These are phyloP conservation scores for Phylloscopus trochiloides DNA, from an alignment of 2,113 vertebrate genomes.

Conservation along the genomic window DNA sequence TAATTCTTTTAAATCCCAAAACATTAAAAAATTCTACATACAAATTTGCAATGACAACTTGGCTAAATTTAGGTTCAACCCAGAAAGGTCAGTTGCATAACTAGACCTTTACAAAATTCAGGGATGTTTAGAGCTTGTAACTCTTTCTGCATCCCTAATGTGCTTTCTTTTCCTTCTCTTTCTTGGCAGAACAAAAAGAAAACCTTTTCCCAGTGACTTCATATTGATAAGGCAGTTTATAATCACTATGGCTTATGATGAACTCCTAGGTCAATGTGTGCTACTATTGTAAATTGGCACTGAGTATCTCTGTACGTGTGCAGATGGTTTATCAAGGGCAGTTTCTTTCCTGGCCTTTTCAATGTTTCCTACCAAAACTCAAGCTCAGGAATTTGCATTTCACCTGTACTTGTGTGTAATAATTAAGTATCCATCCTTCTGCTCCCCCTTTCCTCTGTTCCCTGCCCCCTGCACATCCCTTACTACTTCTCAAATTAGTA, in stretches of 20 bases:
- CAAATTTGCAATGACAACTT: neutral
- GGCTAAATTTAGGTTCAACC: neutral
- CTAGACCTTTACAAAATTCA: neutral
- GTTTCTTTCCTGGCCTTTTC: neutral
- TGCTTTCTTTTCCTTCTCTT: neutral
- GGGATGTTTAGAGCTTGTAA: neutral
- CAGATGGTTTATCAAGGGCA: neutral
- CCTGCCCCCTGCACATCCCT: accelerated
- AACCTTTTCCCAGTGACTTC: neutral
- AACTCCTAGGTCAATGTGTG: neutral
- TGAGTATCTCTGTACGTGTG: neutral
- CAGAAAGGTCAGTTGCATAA: conserved; percentile 28
- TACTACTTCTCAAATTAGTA: neutral
- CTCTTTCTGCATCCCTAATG: neutral
- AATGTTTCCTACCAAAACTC: neutral
- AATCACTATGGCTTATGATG: accelerated
- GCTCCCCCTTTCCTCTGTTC: neutral
- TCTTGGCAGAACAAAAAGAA: neutral
- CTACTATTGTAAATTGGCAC: neutral
- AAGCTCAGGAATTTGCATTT: neutral
- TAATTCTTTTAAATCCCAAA: neutral
- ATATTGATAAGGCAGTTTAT: neutral
- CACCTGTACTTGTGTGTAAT: neutral
- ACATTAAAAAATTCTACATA: neutral
- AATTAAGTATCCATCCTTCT: neutral